Base-by-base conservation (phyloP, 2,888 invertebrate species). In the Iselma pallidipennis region DNA sequence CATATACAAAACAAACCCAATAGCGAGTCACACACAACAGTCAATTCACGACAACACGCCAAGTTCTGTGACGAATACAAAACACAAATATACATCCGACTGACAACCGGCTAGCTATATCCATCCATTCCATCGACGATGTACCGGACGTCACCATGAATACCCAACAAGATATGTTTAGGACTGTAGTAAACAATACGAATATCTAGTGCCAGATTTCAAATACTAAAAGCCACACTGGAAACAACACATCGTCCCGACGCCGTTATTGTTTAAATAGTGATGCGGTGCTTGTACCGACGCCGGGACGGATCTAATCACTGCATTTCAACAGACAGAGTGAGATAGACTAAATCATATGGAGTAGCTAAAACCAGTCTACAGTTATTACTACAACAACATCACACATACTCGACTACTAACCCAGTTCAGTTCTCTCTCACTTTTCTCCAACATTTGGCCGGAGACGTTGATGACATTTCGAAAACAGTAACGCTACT, bases 21-120 rank as follows among this genome's bases (percentile, higher is more conserved):
- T 37, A 19, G 42, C 19, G 42, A 37, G 37, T 21, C 19, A 21
- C 19, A 55, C 21, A 52, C 16, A 53, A 45, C 51, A 23, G 63
- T 62, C 66, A 71, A 71, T 74, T 75, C 74, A 71, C 76, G 74
- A 73, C 72, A 70, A 66, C 69, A 67, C 65, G 71, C 71, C 70
- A 68, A 68, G 73, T 71, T 72, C 74, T 74, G 77, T 78, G 79
- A 78, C 78, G 80, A 79, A 78, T 80, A 79, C 78, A 77, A 80
- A 79, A 64, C 57, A 63, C 57, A 57, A 63, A 63, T 60, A 60
- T 57, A 63, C 50, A 50, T 59, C 50, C 37, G 33, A 37, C 23
- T 25, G 10, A 16, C n/a, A n/a, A n/a, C n/a, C n/a, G n/a, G n/a
- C n/a, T n/a, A 33, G n/a, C 14, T 37, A 42, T 21, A 42, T 21